Base-by-base conservation (phyloP, 2,113 vertebrate species). In the Rhagologus leucostigma region DNA sequence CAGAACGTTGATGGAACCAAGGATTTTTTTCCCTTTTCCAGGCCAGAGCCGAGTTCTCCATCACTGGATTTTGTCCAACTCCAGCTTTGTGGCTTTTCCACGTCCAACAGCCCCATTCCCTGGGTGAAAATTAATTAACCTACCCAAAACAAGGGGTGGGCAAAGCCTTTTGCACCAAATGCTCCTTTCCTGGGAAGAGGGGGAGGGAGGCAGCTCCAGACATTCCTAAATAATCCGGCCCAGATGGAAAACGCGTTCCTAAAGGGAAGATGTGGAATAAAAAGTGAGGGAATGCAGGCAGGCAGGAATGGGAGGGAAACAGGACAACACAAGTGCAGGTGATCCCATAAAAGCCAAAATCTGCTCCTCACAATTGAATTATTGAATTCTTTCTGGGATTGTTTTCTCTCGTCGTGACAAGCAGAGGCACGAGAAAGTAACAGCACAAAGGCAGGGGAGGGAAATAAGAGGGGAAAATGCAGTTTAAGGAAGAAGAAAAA, bases 161-260 rank as follows among this genome's bases (percentile, higher is more conserved):
- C 4, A 2, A 76, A 80, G 73, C 1, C 46, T 91, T 76, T 37
- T 30, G 55, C 60, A 81, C 30, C 24, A 75, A 87, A 57, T 53
- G 11, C 13, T 73, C 39, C 70, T 74, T 90, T 80, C 39, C 53
- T 1, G 3, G 59, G 64, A 62, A 89, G 46, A 82, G 37, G 32
- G 41, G 74, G 62, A 90, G 65, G 55, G 20, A 87, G 15, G 16
- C 37, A 52, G 84, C 55, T 89, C 75, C 44, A 86, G 84, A 62
- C 68, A 32, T 88, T 79, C 91, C 49, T 22, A 60, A 94, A 95
- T 77, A 73, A 92, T 74, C 76, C 67, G 44, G 24, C 49, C 83
- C 91, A 90, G 95, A 83, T 80, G 91, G 91, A 59, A 93, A 90
- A 86, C 1, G 37, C 2, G 79, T 11, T 86, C 55, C 26, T 46